Conservation (phyloP, 2,888 invertebrate species). For the Drosophila siamana region DNA sequence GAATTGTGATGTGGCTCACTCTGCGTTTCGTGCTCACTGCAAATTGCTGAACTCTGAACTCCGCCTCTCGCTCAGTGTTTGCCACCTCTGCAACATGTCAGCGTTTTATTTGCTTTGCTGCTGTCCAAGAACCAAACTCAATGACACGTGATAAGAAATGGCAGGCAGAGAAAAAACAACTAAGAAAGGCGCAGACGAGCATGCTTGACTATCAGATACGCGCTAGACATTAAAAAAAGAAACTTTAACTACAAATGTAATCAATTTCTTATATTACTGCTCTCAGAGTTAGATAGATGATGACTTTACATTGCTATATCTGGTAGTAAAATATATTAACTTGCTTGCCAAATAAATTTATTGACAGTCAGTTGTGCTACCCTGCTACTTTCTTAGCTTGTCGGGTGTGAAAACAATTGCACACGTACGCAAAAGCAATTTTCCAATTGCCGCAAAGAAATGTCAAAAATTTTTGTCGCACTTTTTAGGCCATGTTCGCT, state of each 20-base stretch:
- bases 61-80: background rate
- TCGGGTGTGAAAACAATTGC: slow-evolving; percentile 62
- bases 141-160: slow-evolving; percentile 80
- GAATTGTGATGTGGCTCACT: slow-evolving; percentile 11
- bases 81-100: slow-evolving; percentile 69
- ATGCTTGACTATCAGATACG: background rate
- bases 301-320: too few species aligned
- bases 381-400: background rate
- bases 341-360: too few species aligned
- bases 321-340: too few species aligned
- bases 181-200: background rate
- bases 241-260: background rate
- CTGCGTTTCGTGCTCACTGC: slow-evolving; percentile 50
- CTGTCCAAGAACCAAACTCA: slow-evolving; percentile 48
- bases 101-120: slow-evolving; percentile 72
- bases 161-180: slow-evolving; percentile 33
- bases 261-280: too few species aligned
- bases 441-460: slow-evolving; percentile 77
- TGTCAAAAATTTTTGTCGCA: slow-evolving; percentile 65
- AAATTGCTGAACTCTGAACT: slow-evolving; percentile 67
- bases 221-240: background rate
- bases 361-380: too few species aligned
- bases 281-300: too few species aligned
- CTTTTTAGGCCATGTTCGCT: slow-evolving; percentile 27
- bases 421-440: slow-evolving; percentile 79